Base-by-base conservation (phyloP, 2,797 vertebrate genomes). In the Nyctalus aviator region DNA sequence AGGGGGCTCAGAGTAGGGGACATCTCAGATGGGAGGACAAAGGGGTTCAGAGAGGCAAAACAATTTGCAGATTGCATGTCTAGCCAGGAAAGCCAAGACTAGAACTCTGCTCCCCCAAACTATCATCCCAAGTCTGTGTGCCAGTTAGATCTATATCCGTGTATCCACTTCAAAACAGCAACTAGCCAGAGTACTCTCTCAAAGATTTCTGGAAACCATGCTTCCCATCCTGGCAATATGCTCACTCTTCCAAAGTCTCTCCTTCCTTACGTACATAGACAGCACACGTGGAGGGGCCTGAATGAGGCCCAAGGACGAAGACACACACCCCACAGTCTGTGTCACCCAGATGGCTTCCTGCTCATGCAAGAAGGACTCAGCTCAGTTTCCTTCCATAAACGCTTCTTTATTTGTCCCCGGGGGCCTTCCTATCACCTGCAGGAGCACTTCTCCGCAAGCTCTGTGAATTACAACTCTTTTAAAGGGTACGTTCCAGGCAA, bases 291-390 rank as follows among this genome's bases (percentile, higher is more conserved):
- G 73, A 86, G 79, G 84, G 89, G 73, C 35, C 76, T 25, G 2
- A 9, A 15, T 15, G 35, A 76, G 18, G 41, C 32, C 59, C 87
- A 91, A 95, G 95, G 96, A 91, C 25, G 0, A 93, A 92, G 83
- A 82, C 32, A 46, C 44, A 32, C 30, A 32, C 84, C 48, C 73
- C 69, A 83, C 77, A 82, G 94, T 93, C 93, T 85, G 88, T 91
- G 64, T 86, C 91, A 84, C 94, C 95, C 97, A 96, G 96, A 95
- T 96, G 94, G 96, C 77, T 97, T 95, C 48, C 84, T 88, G 82
- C 69, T 96, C 95, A 81, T n/a, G 93, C 95, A 94, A 76, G 93
- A 94, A 96, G 96, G 87, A 94, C 87, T 96, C 87, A 8, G 93
- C 69, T 95, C 81, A 2, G 32, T 90, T 91, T 90, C 73, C 78